phyloP scores from a whole-genome alignment of 2,888 invertebrate genomes.

The Xanthorhoe designata region DNA sequence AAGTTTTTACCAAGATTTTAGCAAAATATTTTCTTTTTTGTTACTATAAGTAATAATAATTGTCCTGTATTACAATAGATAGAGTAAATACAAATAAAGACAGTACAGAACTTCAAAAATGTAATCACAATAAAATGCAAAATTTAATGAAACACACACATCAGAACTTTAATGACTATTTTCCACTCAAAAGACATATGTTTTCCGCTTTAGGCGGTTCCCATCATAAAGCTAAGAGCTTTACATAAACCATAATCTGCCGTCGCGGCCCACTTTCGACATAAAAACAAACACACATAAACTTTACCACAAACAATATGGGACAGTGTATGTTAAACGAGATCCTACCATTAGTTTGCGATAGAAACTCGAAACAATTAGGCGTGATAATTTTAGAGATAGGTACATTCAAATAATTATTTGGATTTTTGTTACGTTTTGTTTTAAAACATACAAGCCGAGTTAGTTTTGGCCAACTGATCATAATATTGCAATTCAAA shows the following conservation, averaged over 20 bases:
- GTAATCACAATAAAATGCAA: background rate
- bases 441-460: background rate
- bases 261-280: conserved; percentile 68
- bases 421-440: no score
- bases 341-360: conserved; percentile 36
- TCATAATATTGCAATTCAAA: no score
- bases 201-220: conserved; percentile 44
- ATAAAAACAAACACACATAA: conserved; percentile 66
- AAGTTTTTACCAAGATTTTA: no score
- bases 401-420: no score
- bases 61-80: no score
- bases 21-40: no score
- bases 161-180: conserved; percentile 1
- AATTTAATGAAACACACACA: background rate
- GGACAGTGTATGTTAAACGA: conserved; percentile 47
- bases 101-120: background rate
- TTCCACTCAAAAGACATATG: conserved; percentile 10
- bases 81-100: background rate
- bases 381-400: background rate
- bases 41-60: no score
- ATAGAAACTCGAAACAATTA: conserved; percentile 1
- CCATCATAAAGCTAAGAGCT: conserved; percentile 58
- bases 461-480: background rate
- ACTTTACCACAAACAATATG: conserved; percentile 57
- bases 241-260: conserved; percentile 60